phyloP scores from a whole-genome alignment of 2,797 vertebrate genomes.

The Oreochromis mossambicus region DNA sequence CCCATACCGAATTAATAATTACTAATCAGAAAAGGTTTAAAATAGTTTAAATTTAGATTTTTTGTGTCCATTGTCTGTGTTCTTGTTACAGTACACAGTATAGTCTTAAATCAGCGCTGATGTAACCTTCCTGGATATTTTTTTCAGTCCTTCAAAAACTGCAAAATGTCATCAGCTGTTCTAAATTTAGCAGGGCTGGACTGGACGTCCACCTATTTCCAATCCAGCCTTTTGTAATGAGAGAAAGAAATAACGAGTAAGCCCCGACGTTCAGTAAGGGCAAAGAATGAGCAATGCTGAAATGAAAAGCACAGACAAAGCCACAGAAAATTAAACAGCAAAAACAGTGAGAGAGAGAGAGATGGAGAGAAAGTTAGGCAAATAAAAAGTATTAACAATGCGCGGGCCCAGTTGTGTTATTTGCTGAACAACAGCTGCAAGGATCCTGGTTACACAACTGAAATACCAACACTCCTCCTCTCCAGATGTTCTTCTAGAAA shows the following conservation, averaged over 20 bases:
- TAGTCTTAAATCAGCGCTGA: background rate
- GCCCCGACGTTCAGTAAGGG: background rate
- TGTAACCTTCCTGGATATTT: background rate
- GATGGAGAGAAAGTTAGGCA: background rate
- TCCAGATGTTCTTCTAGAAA: conserved; percentile 39
- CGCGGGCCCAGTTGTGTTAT: background rate
- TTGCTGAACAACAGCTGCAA: conserved; percentile 21
- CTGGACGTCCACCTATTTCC: background rate
- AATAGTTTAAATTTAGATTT: background rate
- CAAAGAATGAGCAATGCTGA: background rate
- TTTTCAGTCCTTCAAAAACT: too few relatives aligned
- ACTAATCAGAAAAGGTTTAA: background rate
- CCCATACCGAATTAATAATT: background rate
- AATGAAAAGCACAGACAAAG: background rate
- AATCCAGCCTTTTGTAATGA: background rate
- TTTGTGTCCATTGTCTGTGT: background rate
- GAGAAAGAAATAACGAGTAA: background rate
- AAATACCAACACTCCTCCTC: background rate
- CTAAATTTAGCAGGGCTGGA: background rate
- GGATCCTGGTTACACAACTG: conserved; percentile 55
- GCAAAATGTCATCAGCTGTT: background rate
- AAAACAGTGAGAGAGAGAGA: background rate
- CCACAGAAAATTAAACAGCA: background rate
- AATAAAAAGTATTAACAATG: background rate
- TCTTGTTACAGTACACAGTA: background rate